These are phyloP conservation scores for Cyclophora punctaria DNA, from an alignment of 2,888 invertebrate species.

Conservation along the genomic window DNA sequence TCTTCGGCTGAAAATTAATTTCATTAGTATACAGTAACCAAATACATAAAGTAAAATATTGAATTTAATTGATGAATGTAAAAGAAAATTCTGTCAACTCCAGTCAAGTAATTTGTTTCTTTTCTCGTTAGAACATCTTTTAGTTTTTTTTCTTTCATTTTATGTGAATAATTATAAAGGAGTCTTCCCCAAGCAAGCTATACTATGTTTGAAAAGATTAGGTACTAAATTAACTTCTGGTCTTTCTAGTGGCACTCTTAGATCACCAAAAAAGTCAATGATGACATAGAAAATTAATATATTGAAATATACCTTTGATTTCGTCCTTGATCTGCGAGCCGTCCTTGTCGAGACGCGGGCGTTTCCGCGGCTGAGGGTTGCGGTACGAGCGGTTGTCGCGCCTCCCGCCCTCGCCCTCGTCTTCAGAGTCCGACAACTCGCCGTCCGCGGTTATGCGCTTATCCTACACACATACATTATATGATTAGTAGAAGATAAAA, in stretches of 20 bases:
- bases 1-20: slow-evolving; percentile 71
- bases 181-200: too few relatives aligned
- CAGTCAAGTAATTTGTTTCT: not conserved
- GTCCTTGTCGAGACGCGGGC: slow-evolving; percentile 83
- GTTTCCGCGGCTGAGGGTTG: slow-evolving; percentile 75
- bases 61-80: too few relatives aligned
- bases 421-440: slow-evolving; percentile 95
- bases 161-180: too few relatives aligned
- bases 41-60: too few relatives aligned
- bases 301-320: slow-evolving; percentile 65
- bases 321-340: slow-evolving; percentile 77
- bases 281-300: too few relatives aligned
- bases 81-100: slow-evolving; percentile 11
- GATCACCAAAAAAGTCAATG: too few relatives aligned
- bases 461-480: slow-evolving; percentile 66
- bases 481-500: too few relatives aligned
- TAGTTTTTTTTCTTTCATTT: too few relatives aligned
- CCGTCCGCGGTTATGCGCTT: slow-evolving; percentile 96
- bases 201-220: too few relatives aligned
- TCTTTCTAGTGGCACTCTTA: too few relatives aligned
- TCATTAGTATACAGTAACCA: slow-evolving; percentile 1
- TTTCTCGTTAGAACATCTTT: too few relatives aligned
- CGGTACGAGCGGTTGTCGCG: slow-evolving; percentile 79
- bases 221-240: too few relatives aligned
- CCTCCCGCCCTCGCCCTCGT: slow-evolving; percentile 84